phyloP scores from a whole-genome alignment of 2,888 invertebrate genomes.

The Athripsodes cinereus region DNA sequence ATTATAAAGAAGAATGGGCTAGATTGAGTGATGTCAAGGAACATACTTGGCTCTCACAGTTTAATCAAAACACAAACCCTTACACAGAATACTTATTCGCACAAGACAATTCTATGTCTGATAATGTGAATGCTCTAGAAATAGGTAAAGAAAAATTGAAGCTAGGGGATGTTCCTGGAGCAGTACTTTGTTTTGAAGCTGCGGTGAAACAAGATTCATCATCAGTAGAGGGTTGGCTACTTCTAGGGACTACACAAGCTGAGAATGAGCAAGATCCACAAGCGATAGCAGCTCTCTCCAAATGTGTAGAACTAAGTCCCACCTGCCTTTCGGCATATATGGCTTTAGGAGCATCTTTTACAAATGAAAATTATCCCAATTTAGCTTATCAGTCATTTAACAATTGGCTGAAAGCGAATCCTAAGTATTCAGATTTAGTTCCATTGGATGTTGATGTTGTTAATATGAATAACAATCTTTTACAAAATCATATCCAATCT shows the following conservation, averaged over 20 bases:
- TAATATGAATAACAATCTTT: constrained; percentile 42
- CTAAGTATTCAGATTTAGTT: constrained; percentile 72
- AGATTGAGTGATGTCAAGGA: constrained; percentile 61
- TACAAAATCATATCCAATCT: constrained; percentile 61
- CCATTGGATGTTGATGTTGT: constrained; percentile 46
- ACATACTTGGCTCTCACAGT: constrained; percentile 69
- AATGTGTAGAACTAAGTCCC: constrained; percentile 74
- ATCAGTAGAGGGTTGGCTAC: constrained; percentile 78
- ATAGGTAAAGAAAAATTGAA: constrained; percentile 78
- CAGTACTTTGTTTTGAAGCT: constrained; percentile 94
- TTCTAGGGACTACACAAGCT: constrained; percentile 87
- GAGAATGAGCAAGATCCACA: constrained; percentile 96
- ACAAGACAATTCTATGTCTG: constrained; percentile 80
- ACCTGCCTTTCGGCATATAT: constrained; percentile 78
- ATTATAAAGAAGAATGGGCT: constrained; percentile 72
- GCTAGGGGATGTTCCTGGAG: constrained; percentile 89
- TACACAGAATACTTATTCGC: constrained; percentile 69
- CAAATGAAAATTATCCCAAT: constrained; percentile 91
- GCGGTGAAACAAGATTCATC: constrained; percentile 79
- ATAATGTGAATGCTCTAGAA: constrained; percentile 71
- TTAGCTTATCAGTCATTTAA: constrained; percentile 79
- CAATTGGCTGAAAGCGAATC: constrained; percentile 72
- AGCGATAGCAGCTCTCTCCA: constrained; percentile 87
- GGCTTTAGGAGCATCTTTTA: constrained; percentile 88
- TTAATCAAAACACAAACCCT: constrained; percentile 41